Conservation (phyloP, 2,888 invertebrate genomes). For the Penaeus monodon region DNA sequence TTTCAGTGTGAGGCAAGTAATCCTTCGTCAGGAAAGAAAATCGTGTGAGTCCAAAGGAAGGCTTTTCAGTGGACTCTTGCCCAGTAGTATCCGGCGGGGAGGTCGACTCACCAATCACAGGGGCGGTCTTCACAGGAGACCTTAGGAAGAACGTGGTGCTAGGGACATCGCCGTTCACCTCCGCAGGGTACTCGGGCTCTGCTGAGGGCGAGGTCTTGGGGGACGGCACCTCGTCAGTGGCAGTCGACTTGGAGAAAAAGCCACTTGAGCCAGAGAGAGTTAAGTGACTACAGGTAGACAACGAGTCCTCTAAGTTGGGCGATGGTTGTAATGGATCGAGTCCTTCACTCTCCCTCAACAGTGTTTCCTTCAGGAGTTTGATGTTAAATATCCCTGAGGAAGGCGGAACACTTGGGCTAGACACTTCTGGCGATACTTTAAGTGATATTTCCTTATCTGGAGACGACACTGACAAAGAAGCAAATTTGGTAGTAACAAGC, state of each 20-base stretch:
- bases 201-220: constrained; percentile 64
- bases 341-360: constrained; percentile 62
- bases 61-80: constrained; percentile 23
- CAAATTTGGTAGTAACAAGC: constrained; percentile 64
- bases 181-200: constrained; percentile 53
- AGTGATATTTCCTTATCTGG: constrained; percentile 48
- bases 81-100: neutral
- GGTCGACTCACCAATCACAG: constrained; percentile 10
- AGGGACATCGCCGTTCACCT: constrained; percentile 42
- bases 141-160: constrained; percentile 54
- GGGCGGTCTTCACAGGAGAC: constrained; percentile 44
- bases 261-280: constrained; percentile 65
- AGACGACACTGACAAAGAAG: constrained; percentile 60
- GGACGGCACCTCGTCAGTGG: constrained; percentile 63
- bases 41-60: constrained; percentile 54
- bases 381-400: constrained; percentile 63
- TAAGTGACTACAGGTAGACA: constrained; percentile 62
- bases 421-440: constrained; percentile 52
- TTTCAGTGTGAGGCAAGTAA: constrained; percentile 55
- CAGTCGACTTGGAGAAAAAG: constrained; percentile 63
- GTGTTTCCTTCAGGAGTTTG: constrained; percentile 62
- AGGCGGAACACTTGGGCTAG: constrained; percentile 58
- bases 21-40: constrained; percentile 64
- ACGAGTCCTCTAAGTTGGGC: constrained; percentile 64
- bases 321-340: constrained; percentile 61